Base-by-base conservation (phyloP, 2,888 invertebrate species). In the Stenoptilia bipunctidactyla region DNA sequence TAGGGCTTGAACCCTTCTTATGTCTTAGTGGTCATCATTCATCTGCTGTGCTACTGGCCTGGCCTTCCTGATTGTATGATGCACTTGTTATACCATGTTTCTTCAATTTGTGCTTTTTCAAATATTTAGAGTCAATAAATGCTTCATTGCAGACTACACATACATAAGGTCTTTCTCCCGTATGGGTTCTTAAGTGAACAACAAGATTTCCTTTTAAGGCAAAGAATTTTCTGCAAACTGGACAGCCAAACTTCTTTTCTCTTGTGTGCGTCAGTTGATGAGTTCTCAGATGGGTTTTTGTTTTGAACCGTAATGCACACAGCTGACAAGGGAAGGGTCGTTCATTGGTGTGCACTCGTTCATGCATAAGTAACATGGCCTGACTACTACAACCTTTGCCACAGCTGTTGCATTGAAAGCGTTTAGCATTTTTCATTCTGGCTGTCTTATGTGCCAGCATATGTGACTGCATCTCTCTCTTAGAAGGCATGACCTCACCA, bases 191-290 rank as follows among this genome's bases (percentile, higher is more conserved):
- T 35, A 82, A 56, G 52, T 86, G 85, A 1, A 85, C 82, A 0
- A 85, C 83, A 30, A 85, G 57, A 47, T 85, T 85, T 0, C 85
- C 85, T 57, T 85, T 85, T 2, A 85, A 46, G 0, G 85, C 83
- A 56, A 85, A 85, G 58, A 83, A 85, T 41, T 85, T 85, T 83
- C 83, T 76, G 49, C 85, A 85, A 34, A 84, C 76, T 0, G 85
- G 84, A 49, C 85, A 85, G 1, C 85, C 84, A 59, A 85, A 85
- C 44, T 82, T 80, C 52, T 84, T 85, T 41, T 85, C 85, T 9
- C 85, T 62, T 0, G 85, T 85, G 45, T 85, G 85, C 8, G 85
- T 85, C 1, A 85, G 55, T 47, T 85, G 85, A 46, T 85, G 85
- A 1, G 85, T 85, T 2, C 83, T 50, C 37, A 85, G 53, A 55